Evolutionary conservation across 2,888 invertebrate species (phyloP), one percentile per base, ranked within the genome.

Genomic region (Brachylomia viminalis): DNA sequence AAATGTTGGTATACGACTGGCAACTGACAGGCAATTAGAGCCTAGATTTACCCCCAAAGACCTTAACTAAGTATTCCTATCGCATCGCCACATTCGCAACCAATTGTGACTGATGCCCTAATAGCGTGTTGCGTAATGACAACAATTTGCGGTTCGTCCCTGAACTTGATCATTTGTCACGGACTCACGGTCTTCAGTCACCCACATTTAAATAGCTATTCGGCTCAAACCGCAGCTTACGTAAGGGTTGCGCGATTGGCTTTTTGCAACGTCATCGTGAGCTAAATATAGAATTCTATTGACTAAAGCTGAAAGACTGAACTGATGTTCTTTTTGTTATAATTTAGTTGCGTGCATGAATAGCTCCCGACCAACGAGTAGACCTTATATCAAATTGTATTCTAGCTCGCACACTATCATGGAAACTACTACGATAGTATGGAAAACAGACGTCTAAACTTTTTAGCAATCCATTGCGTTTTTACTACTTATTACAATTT

Each of bases 121-220:
- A 69, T 84, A 74, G 80, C 86, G 78, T 86, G 85, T 76, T 73
- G 13, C 69, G 77, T 77, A 81, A 86, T 75, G 80, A 70, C 68
- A 85, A 79, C 75, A 74, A 87, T 89, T 89, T 79, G 58, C 69
- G 69, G 52, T 42, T 15, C 71, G 85, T 72, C 88, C 87, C 78
- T 89, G 89, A 89, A 86, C 88, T 85, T 87, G 74, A 61, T 87
- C 83, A 85, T 87, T 88, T 81, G 82, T 89, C 83, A 87, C 73
- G 77, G 71, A 75, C 76, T 87, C 81, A 78, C 70, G 74, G 71
- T 80, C 77, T 76, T 85, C 85, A 82, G 77, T 80, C 77, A 79
- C 72, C 77, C 75, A 75, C 42, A 82, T 80, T 78, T 69, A 85
- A 79, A 80, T 70, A 82, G 42, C 79, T 82, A 59, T 86, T 83